Evolutionary conservation across 2,797 vertebrate species (phyloP).

Genomic region (Psittacula echo): DNA sequence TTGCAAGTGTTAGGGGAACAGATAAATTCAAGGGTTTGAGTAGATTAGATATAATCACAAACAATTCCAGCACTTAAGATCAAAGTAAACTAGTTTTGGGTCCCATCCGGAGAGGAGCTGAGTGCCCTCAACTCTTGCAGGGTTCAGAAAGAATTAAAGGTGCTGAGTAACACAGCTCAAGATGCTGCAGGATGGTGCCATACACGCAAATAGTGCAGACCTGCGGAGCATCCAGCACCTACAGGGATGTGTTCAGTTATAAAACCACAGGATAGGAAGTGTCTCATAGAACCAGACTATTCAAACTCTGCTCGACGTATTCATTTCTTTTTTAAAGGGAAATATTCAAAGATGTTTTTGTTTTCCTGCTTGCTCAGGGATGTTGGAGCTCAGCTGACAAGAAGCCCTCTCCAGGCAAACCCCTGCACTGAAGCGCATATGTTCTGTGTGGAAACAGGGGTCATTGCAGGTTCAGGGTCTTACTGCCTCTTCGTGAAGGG

Average conservation of each 20-base stretch:
- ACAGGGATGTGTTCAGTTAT: not conserved
- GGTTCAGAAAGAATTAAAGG: not conserved
- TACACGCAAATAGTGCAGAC: not conserved
- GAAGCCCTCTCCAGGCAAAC: not conserved
- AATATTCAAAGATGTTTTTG: not conserved
- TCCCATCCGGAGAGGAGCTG: not conserved
- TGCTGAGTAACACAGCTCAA: not conserved
- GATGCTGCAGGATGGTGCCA: not conserved
- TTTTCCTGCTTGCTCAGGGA: constrained; percentile 19
- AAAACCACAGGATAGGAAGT: not conserved
- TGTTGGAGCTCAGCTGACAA: constrained; percentile 11
- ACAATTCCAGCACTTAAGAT: not conserved
- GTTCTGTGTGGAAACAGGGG: constrained; percentile 38
- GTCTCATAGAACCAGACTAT: not conserved
- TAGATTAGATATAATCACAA: not conserved
- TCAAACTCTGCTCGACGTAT: not conserved
- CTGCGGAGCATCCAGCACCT: not conserved
- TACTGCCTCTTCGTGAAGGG: constrained; percentile 27
- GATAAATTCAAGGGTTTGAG: not conserved
- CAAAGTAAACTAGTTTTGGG: constrained; percentile 11
- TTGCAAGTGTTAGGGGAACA: not conserved
- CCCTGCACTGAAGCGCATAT: constrained; percentile 12
- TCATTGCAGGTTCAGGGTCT: constrained; percentile 51
- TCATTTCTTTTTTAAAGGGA: not conserved
- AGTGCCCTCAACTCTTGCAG: not conserved